phyloP scores from a whole-genome alignment of 2,888 invertebrate species.

The Elysia crispata region DNA sequence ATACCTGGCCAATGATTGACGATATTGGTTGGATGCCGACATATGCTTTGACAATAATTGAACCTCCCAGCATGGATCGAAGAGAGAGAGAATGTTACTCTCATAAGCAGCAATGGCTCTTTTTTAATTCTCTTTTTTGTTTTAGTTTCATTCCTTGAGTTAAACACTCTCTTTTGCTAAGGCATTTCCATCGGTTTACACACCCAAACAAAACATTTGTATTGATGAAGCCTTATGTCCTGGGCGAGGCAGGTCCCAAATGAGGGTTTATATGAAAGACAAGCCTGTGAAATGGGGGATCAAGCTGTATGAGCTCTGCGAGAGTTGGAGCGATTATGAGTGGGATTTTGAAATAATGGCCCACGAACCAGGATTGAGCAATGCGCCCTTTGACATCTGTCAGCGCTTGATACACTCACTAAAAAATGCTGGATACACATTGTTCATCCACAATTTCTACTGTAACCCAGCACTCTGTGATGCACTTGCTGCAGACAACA shows the following conservation, averaged over 20 bases:
- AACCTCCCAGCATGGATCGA: too few species aligned
- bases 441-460: conserved; percentile 46
- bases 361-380: neutral
- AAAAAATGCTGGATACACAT: too few species aligned
- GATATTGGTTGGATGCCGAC: too few species aligned
- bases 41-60: too few species aligned
- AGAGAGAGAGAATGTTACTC: too few species aligned
- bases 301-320: conserved; percentile 20
- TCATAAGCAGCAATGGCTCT: too few species aligned
- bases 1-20: too few species aligned
- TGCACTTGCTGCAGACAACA: conserved; percentile 20
- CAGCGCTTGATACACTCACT: conserved; percentile 4
- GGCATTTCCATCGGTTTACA: too few species aligned
- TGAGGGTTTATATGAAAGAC: conserved; percentile 21
- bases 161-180: too few species aligned
- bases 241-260: neutral
- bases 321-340: neutral
- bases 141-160: too few species aligned
- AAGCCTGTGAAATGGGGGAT: conserved; percentile 18
- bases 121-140: too few species aligned
- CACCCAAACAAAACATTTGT: neutral
- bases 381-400: conserved; percentile 1
- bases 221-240: conserved; percentile 31
- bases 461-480: conserved; percentile 26
- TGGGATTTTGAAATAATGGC: neutral